Percentiles rank a stretch among this genome's conserved stretches.
These are phyloP conservation scores for Idris sp. DNA, from an alignment of 1,140 invertebrate genomes.

Conservation along the genomic window DNA sequence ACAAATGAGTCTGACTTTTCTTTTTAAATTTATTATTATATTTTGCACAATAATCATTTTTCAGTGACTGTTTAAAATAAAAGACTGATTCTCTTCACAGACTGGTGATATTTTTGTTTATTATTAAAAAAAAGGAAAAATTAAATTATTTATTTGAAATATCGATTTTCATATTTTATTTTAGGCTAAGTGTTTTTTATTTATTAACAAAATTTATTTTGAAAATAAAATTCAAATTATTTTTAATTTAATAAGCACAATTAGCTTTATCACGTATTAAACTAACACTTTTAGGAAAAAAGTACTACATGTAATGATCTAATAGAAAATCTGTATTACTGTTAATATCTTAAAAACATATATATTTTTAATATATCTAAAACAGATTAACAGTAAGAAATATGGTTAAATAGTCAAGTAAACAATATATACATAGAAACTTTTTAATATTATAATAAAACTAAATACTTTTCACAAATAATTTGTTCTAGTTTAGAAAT, in stretches of 20 bases:
- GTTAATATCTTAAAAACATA: constrained; percentile 31
- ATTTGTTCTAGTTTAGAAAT: constrained; percentile 7
- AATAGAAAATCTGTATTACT: neutral
- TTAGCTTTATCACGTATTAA: no score
- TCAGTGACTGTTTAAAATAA: constrained; percentile 20
- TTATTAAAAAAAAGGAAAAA: neutral
- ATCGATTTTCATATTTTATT: constrained; percentile 18
- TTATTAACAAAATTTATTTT: no score
- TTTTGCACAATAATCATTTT: constrained; percentile 18
- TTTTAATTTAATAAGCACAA: no score
- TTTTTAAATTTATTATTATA: neutral
- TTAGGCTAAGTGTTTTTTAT: no score
- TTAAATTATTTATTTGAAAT: constrained; percentile 13
- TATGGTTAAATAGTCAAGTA: constrained; percentile 16
- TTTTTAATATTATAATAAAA: no score
- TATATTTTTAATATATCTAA: constrained; percentile 42
- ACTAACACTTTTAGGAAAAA: neutral
- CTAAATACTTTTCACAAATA: constrained; percentile 13
- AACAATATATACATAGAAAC: no score
- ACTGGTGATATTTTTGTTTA: constrained; percentile 4
- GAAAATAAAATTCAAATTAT: no score
- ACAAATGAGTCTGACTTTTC: constrained; percentile 1
- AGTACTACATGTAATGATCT: neutral
- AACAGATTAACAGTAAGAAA: constrained; percentile 1
- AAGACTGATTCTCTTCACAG: constrained; percentile 50